These are phyloP conservation scores for Trissoscelio sp. DNA, from an alignment of 2,888 invertebrate species.

Conservation along the genomic window DNA sequence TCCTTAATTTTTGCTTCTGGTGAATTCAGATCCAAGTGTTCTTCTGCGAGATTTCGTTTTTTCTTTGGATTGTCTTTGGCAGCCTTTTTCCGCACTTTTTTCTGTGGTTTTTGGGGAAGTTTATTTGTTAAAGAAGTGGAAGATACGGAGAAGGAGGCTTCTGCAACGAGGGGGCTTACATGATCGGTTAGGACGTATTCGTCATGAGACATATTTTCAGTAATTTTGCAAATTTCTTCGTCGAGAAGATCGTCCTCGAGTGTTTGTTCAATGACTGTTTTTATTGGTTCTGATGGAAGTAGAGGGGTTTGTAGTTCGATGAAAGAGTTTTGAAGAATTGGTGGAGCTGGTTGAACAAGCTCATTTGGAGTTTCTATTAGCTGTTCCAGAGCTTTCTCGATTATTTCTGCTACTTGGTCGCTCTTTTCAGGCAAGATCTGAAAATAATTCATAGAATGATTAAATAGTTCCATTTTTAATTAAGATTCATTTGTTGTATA, in stretches of 20 bases:
- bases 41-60: slow-evolving; percentile 76
- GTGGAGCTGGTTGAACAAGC: background rate
- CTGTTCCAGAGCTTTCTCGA: slow-evolving; percentile 20
- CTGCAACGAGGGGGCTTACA: slow-evolving; percentile 76
- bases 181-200: slow-evolving; percentile 82
- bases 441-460: too few relatives aligned
- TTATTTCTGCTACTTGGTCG: background rate
- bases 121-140: slow-evolving; percentile 5
- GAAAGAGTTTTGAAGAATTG: slow-evolving; percentile 4
- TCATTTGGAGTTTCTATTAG: slow-evolving; percentile 7
- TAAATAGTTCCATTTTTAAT: too few relatives aligned
- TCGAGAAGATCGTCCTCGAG: slow-evolving; percentile 81
- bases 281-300: too few relatives aligned
- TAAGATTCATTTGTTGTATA: too few relatives aligned
- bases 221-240: slow-evolving; percentile 82
- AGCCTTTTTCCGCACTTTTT: slow-evolving; percentile 55
- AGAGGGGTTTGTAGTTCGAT: background rate
- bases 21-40: slow-evolving; percentile 75
- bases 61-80: slow-evolving; percentile 67
- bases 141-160: slow-evolving; percentile 69
- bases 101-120: slow-evolving; percentile 61
- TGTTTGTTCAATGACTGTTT: slow-evolving; percentile 63
- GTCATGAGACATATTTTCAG: slow-evolving; percentile 82
- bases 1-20: too few relatives aligned
- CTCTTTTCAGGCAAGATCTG: background rate